Percentiles rank a stretch among this genome's conserved stretches.
Conservation (phyloP, 2,888 invertebrate species). For the Rhopalosiphum nymphaeae region DNA sequence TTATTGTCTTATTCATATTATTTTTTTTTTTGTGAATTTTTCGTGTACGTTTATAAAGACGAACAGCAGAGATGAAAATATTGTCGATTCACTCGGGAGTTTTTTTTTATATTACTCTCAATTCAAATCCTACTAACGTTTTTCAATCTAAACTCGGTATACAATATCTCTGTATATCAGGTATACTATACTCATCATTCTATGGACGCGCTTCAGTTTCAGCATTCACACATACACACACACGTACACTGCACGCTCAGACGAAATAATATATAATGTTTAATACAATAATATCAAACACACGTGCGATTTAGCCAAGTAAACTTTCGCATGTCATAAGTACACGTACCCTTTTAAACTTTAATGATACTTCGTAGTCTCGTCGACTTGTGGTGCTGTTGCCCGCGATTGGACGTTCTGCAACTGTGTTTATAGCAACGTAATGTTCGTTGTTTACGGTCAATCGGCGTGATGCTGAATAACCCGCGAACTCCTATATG, state of each 20-base stretch:
- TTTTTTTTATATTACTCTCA: constrained; percentile 9
- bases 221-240: neutral
- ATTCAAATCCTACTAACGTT: neutral
- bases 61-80: constrained; percentile 55
- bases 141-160: neutral
- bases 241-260: neutral
- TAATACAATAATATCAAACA: neutral
- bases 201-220: neutral
- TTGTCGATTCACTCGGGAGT: constrained; percentile 57
- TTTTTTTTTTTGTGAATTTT: constrained; percentile 57
- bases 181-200: neutral
- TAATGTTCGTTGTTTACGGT: constrained; percentile 14
- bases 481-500: constrained; percentile 35
- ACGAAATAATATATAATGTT: neutral
- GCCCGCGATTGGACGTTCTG: constrained; percentile 47
- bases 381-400: constrained; percentile 30
- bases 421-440: neutral
- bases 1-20: constrained; percentile 45
- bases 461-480: constrained; percentile 55
- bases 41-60: constrained; percentile 17
- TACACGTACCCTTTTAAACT: constrained; percentile 39
- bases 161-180: neutral
- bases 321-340: neutral
- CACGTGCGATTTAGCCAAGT: neutral
- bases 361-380: neutral